These are phyloP conservation scores for Synanthedon tipuliformis DNA, from an alignment of 2,888 invertebrate species.

Conservation along the genomic window DNA sequence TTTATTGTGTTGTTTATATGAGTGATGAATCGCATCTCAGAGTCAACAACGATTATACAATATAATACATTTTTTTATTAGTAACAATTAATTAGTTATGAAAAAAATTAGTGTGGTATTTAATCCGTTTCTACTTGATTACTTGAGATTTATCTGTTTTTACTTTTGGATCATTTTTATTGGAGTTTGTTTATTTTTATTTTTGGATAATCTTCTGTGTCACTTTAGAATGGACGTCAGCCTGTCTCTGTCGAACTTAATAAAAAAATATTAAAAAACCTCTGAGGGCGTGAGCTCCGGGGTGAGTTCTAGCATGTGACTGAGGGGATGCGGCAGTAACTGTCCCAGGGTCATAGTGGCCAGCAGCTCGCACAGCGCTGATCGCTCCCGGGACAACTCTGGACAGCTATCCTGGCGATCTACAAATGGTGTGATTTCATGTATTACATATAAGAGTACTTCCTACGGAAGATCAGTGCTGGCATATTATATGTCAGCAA, in stretches of 20 bases:
- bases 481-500: too few relatives aligned
- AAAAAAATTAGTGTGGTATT: too few relatives aligned
- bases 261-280: constrained; percentile 33
- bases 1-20: too few relatives aligned
- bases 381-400: constrained; percentile 44
- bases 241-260: too few relatives aligned
- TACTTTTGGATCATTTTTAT: constrained; percentile 1
- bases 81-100: too few relatives aligned
- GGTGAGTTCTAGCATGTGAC: constrained; percentile 80
- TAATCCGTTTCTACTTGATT: too few relatives aligned
- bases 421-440: constrained; percentile 11
- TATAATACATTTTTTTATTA: too few relatives aligned
- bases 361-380: constrained; percentile 72
- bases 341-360: constrained; percentile 87
- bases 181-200: constrained; percentile 1
- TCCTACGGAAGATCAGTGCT: too few relatives aligned
- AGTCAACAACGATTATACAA: too few relatives aligned
- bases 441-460: too few relatives aligned
- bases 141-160: neutral
- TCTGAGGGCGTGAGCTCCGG: constrained; percentile 80
- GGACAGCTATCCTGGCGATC: constrained; percentile 39
- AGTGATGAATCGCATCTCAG: too few relatives aligned
- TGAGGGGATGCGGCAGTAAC: constrained; percentile 84
- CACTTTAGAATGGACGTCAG: neutral
- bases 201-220: constrained; percentile 2